Base-by-base conservation (phyloP, 2,888 invertebrate genomes). In the Drosophila ustulata region DNA sequence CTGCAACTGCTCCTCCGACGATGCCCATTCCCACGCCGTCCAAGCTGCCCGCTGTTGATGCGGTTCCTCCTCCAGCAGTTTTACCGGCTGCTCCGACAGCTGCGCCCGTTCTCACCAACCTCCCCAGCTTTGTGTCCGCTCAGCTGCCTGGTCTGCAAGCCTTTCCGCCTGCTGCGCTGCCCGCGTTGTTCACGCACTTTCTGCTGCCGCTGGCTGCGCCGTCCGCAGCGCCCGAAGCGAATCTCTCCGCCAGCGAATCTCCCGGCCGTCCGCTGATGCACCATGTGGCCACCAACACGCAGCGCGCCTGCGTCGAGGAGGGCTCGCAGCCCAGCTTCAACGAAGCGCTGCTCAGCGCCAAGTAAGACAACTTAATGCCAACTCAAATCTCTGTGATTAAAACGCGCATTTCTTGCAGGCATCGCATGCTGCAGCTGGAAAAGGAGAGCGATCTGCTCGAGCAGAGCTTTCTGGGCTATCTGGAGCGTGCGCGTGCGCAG, bases 371-470 rank as follows among this genome's bases (percentile, higher is more conserved):
- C 18, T 18, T 18, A 18, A 0, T 25, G 34, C 53, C 2, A 30
- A 30, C 4, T 30, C 6, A 1, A 6, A 30, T 4, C 30, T 0
- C 30, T 6, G 6, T 30, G 30, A 30, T 7, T 30, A 5, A 4
- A 28, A 28, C 5, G 28, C 28, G 28, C 28, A 4, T 28, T 28
- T 2, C 7, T 30, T 30, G 5, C 39, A 92, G 92, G 67, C 72
- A 84, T 39, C 91, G 92, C 7, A 86, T 92, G 58, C 80, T 88
- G 58, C 89, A 92, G 71, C 66, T 92, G 41, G 92, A 92, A 65
- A 71, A 88, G 49, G 92, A 92, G 75, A 91, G 92, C 63, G 88
- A 90, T 73, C 79, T 91, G 67, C 66, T 92, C 41, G 92, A 92
- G 66, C 78, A 88, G 51, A 90, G 80, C 28, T 91, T 92, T 41